Percentiles rank a stretch among this genome's conserved stretches.
These are phyloP conservation scores for Ranitomeya variabilis DNA, from an alignment of 2,113 vertebrate genomes.

Conservation along the genomic window DNA sequence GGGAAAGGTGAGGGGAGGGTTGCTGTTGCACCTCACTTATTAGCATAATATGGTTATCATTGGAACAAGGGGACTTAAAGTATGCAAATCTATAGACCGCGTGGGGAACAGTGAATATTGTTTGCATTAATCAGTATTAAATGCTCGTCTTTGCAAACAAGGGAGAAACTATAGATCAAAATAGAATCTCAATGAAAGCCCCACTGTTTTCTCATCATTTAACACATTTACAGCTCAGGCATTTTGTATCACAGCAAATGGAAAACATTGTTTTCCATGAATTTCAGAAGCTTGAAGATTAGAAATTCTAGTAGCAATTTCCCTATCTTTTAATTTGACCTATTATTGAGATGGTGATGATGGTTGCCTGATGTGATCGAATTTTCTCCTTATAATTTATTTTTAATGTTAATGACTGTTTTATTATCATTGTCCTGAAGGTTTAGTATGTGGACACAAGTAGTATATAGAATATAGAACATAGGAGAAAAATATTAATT, in stretches of 20 bases:
- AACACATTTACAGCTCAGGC: conserved; percentile 4
- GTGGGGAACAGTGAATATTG: conserved; percentile 54
- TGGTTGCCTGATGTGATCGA: neutral
- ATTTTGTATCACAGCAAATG: neutral
- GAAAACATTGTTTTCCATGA: conserved; percentile 28
- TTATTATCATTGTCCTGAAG: neutral
- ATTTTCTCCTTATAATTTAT: conserved; percentile 36
- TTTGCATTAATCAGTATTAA: conserved; percentile 58
- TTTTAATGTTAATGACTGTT: neutral
- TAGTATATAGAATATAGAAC: neutral
- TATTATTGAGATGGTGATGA: neutral
- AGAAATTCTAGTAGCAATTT: conserved; percentile 31
- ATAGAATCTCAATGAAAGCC: conserved; percentile 45
- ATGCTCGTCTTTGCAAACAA: conserved; percentile 46
- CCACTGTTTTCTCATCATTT: conserved; percentile 39
- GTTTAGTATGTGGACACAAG: neutral
- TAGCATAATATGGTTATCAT: conserved; percentile 56
- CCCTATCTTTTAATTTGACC: conserved; percentile 21
- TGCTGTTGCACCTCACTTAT: conserved; percentile 10
- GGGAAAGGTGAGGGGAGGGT: conserved; percentile 6
- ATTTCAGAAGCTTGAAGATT: conserved; percentile 33
- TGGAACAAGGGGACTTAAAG: conserved; percentile 53
- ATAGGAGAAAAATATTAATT: neutral
- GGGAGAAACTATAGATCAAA: conserved; percentile 50
- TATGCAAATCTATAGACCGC: conserved; percentile 51